A percentile compares a stretch with the other conserved stretches of the same genome.
Conservation (phyloP, 1,140 invertebrate species). For the Paraescarpia echinospica region DNA sequence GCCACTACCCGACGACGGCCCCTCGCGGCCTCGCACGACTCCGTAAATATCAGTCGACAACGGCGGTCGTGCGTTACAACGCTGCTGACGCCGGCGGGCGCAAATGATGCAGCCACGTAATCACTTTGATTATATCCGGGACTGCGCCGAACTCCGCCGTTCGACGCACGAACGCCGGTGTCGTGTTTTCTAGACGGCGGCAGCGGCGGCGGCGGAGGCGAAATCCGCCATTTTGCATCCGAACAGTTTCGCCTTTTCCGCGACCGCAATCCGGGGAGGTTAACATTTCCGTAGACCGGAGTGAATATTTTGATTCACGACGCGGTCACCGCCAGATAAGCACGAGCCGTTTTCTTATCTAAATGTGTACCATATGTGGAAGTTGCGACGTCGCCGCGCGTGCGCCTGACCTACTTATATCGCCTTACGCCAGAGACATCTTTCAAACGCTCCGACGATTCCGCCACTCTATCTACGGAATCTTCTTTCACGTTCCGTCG, state of each 20-base stretch:
- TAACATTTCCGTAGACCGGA: neutral
- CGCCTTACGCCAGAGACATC: neutral
- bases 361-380: neutral
- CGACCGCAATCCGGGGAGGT: neutral
- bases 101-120: neutral
- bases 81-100: too few species aligned
- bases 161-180: neutral
- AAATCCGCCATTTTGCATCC: neutral
- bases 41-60: neutral
- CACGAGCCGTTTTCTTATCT: neutral
- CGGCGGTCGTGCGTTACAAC: neutral
- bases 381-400: neutral
- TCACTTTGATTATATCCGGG: neutral
- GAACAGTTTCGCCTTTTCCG: neutral
- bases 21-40: neutral
- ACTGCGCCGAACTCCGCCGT: neutral
- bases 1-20: neutral
- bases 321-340: neutral
- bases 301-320: neutral
- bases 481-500: neutral
- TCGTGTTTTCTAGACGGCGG: neutral
- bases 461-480: neutral
- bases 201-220: too few species aligned
- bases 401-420: neutral
- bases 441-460: conserved; percentile 4